phyloP scores from a whole-genome alignment of 2,888 invertebrate genomes.

The Aleiodes alternator region DNA sequence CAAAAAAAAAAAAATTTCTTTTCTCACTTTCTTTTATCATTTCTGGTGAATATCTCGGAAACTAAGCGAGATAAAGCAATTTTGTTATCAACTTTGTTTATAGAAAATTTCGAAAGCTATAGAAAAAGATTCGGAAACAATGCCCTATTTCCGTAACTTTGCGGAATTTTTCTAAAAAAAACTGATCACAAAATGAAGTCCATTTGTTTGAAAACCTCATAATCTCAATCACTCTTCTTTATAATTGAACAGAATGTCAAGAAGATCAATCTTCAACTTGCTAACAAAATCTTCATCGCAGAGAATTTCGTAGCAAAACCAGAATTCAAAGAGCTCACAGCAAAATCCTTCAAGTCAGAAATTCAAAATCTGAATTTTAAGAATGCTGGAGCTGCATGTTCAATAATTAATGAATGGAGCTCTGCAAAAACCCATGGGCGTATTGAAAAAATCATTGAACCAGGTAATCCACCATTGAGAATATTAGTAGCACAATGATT shows the following conservation, averaged over 20 bases:
- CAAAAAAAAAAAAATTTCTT: too few species aligned
- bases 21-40: too few species aligned
- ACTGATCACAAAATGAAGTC: too few species aligned
- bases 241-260: constrained; percentile 70
- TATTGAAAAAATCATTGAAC: constrained; percentile 84
- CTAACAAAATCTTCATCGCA: constrained; percentile 84
- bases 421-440: constrained; percentile 85
- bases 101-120: too few species aligned
- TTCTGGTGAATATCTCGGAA: too few species aligned
- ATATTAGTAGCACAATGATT: background rate
- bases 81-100: too few species aligned
- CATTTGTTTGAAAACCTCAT: too few species aligned
- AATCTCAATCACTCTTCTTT: background rate
- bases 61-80: too few species aligned
- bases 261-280: constrained; percentile 81
- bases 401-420: constrained; percentile 86
- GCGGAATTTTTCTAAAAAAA: too few species aligned
- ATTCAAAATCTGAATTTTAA: constrained; percentile 81
- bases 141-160: too few species aligned
- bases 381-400: constrained; percentile 71
- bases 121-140: too few species aligned
- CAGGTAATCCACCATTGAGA: constrained; percentile 68
- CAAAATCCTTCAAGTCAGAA: constrained; percentile 80
- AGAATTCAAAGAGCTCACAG: constrained; percentile 40
- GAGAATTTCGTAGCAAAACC: constrained; percentile 75